Evolutionary conservation across 2,888 invertebrate species (phyloP).

Genomic region (Panzeria rudis): DNA sequence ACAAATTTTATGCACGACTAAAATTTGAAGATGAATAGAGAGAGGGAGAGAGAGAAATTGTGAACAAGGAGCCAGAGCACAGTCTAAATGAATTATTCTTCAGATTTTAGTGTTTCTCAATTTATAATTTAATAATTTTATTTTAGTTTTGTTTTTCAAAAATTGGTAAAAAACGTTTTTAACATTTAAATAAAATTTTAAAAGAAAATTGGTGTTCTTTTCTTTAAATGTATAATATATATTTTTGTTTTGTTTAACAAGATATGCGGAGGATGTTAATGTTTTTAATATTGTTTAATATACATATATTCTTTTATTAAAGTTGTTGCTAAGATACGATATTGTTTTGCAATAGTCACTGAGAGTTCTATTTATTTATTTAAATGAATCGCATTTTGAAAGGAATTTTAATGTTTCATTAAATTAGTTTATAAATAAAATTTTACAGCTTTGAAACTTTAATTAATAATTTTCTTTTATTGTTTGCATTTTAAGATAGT

Average conservation of each 20-base stretch:
- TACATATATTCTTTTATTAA: conserved; percentile 19
- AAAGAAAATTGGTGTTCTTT: conserved; percentile 65
- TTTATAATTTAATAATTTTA: not conserved
- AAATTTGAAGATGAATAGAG: conserved; percentile 14
- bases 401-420: not conserved
- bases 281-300: conserved; percentile 32
- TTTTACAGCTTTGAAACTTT: not conserved
- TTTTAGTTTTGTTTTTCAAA: conserved; percentile 18
- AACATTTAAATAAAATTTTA: conserved; percentile 57
- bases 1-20: not conserved
- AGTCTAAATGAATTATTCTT: conserved; percentile 32
- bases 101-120: not conserved
- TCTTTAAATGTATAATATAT: conserved; percentile 37
- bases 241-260: conserved; percentile 65
- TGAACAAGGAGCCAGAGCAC: conserved; percentile 5
- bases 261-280: conserved; percentile 69
- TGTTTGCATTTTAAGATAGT: too few relatives aligned
- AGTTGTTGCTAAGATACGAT: conserved; percentile 45
- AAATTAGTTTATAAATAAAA: not conserved
- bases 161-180: conserved; percentile 27
- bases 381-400: conserved; percentile 5
- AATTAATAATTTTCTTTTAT: not conserved
- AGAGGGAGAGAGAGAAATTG: conserved; percentile 32
- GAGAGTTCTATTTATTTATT: conserved; percentile 46
- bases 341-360: conserved; percentile 59